Evolutionary conservation across 2,797 vertebrate genomes (phyloP), one percentile per base, ranked within the genome.

Genomic region (Thunnus albacares): DNA sequence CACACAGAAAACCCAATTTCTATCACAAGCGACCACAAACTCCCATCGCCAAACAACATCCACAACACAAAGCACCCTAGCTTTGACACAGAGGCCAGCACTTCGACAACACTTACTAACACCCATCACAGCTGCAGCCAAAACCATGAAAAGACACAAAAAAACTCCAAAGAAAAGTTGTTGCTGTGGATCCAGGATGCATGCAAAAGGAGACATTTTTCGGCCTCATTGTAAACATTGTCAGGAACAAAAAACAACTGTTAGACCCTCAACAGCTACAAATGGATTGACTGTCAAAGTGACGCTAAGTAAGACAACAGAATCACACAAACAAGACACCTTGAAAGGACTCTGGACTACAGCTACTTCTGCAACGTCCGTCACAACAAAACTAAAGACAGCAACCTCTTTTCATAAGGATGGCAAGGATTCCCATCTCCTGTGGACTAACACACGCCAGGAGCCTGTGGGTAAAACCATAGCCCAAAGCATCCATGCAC

Each of bases 201-300:
- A 26, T 33, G 35, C 65, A 41, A 89, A 70, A 62, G 82, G 60
- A 4, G 59, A 85, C 38, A 41, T 58, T 20, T 77, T 85, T 71
- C 67, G 33, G 45, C 38, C 60, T 41, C 71, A 17, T 10, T 89
- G 87, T 65, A 71, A 82, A 84, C 62, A 5, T 6, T 88, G 87
- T 74, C 35, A 4, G 1, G 28, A 85, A 26, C 62, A 45, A 45
- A 78, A 76, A 30, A 33, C 8, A 72, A 61, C 68, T 51, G 66
- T 56, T 52, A 26, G 20, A 22, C 52, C 30, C 10, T 55, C 73
- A 52, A 49, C 59, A 60, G 5, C 70, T 26, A 67, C 20, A 24
- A 3, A 47, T 17, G 18, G 20, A 64, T 75, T 56, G 20, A 13
- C 51, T 12, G 20, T 22, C 45, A 69, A 71, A 33, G 35, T 8